Evolutionary conservation across 1,140 invertebrate species (phyloP).

Genomic region (Batillaria attramentaria): DNA sequence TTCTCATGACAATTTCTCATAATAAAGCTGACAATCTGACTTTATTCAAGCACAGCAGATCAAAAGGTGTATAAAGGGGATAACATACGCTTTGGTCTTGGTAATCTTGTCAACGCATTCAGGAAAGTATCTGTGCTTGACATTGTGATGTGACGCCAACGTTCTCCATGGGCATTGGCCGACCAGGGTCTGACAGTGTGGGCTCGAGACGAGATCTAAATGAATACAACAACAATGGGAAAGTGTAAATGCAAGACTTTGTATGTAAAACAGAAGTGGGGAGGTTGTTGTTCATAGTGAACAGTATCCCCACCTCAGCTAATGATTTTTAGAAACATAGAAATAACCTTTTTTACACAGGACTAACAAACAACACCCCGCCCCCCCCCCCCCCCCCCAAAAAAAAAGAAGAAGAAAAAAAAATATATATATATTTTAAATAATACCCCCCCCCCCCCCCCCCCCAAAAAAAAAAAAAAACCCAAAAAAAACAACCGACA

Average conservation of each 20-base stretch:
- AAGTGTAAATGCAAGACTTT: too few species aligned
- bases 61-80: not conserved
- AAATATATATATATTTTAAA: not conserved
- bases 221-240: too few species aligned
- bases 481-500: not conserved
- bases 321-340: too few species aligned
- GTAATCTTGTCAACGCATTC: slow-evolving; percentile 86
- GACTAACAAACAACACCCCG: not conserved
- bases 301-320: too few species aligned
- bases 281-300: too few species aligned
- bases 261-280: too few species aligned
- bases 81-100: slow-evolving; percentile 83
- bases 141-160: slow-evolving; percentile 74
- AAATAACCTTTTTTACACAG: too few species aligned
- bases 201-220: slow-evolving; percentile 77
- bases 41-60: slow-evolving; percentile 8
- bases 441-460: not conserved
- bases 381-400: not conserved
- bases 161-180: slow-evolving; percentile 85
- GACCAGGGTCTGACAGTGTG: slow-evolving; percentile 81
- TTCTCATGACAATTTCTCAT: too few species aligned
- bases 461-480: not conserved
- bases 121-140: slow-evolving; percentile 85
- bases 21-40: too few species aligned
- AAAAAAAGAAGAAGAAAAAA: not conserved